Evolutionary conservation across 2,797 vertebrate genomes (phyloP).

Genomic region (Platalea minor): DNA sequence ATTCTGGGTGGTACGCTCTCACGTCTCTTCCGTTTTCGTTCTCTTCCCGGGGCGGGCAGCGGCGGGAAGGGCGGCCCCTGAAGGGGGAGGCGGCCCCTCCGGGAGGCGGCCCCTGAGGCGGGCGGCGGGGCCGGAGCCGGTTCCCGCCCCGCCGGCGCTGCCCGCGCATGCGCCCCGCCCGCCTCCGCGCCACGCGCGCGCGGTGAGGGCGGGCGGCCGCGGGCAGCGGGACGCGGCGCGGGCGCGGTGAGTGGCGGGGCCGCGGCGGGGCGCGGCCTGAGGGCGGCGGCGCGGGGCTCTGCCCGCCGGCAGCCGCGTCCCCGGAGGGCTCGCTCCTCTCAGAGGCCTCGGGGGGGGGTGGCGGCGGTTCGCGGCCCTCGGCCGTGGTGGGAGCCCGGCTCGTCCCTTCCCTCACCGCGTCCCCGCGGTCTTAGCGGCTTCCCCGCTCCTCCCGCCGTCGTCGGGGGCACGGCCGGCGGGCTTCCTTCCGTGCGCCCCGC

Average conservation of each 20-base stretch:
- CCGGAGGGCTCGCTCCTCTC: neutral
- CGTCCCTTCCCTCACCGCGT: neutral
- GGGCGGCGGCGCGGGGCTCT: too few relatives aligned
- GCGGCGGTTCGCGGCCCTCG: neutral
- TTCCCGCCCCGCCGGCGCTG: neutral
- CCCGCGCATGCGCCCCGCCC: neutral
- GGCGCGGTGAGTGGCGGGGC: neutral
- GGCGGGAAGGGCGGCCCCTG: accelerated
- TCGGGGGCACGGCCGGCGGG: neutral
- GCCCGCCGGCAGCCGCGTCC: accelerated
- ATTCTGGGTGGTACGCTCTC: accelerated
- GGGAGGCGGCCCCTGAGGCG: too few relatives aligned
- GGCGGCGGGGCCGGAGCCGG: neutral
- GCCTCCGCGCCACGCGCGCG: neutral
- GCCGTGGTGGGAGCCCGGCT: neutral
- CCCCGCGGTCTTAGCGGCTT: neutral
- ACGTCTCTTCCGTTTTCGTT: accelerated
- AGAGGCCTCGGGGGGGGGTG: neutral
- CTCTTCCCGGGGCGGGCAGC: neutral
- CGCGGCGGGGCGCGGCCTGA: neutral
- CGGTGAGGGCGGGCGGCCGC: neutral
- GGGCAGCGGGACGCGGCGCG: neutral
- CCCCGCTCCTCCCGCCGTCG: neutral
- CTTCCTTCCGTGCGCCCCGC: too few relatives aligned
- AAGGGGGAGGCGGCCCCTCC: neutral